Evolutionary conservation across 2,888 invertebrate genomes (phyloP).

Genomic region (Therioaphis trifolii): DNA sequence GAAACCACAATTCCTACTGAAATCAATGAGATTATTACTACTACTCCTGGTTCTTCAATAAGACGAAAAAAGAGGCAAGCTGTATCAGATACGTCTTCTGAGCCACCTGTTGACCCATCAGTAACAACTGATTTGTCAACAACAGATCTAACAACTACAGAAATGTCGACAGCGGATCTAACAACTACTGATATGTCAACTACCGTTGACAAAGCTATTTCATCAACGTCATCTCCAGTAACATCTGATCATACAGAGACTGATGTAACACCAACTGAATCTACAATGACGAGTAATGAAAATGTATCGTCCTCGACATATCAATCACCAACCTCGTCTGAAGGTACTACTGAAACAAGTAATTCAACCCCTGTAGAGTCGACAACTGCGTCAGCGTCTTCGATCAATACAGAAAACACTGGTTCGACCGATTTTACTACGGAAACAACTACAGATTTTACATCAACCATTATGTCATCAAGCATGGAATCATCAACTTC

Average conservation of each 20-base stretch:
- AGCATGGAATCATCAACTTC: conserved; percentile 28
- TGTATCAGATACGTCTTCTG: not conserved
- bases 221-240: too few species aligned
- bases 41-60: not conserved
- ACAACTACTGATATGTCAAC: conserved; percentile 47
- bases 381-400: not conserved
- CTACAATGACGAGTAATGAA: not conserved
- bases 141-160: conserved; percentile 64
- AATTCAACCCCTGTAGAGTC: not conserved
- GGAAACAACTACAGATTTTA: not conserved
- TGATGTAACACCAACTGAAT: conserved; percentile 39
- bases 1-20: not conserved
- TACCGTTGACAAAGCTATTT: not conserved
- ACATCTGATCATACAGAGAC: conserved; percentile 28
- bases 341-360: conserved; percentile 18
- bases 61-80: conserved; percentile 52
- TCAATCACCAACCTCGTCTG: conserved; percentile 10
- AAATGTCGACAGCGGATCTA: conserved; percentile 53
- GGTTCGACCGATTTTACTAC: not conserved
- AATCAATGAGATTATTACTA: not conserved
- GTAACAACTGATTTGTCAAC: conserved; percentile 56
- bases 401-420: not conserved
- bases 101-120: conserved; percentile 26
- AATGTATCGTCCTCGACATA: conserved; percentile 22
- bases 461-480: not conserved